A percentile compares a stretch with the other conserved stretches of the same genome.
phyloP scores from a whole-genome alignment of 2,113 vertebrate species.

The Alethe diademata region DNA sequence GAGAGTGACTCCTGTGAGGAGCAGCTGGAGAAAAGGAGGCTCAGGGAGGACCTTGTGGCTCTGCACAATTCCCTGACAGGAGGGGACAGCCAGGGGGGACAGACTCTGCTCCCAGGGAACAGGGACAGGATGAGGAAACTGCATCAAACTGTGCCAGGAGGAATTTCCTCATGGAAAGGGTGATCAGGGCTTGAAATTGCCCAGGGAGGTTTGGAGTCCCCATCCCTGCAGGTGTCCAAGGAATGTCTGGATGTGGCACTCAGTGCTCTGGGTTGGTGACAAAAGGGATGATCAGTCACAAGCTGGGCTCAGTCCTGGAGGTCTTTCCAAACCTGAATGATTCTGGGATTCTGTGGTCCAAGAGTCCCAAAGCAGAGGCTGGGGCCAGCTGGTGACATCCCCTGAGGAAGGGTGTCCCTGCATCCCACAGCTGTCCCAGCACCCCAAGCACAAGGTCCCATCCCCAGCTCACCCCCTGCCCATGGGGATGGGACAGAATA shows the following conservation, averaged over 20 bases:
- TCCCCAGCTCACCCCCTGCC: background rate
- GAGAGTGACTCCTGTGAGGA: background rate
- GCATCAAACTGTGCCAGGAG: background rate
- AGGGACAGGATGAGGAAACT: background rate
- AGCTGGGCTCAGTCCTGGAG: accelerated
- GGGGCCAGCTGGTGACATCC: background rate
- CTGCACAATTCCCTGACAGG: background rate
- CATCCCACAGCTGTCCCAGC: background rate
- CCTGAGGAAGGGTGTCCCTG: background rate
- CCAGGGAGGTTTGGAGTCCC: background rate
- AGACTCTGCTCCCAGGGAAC: background rate
- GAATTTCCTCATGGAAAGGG: background rate
- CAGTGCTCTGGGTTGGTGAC: background rate
- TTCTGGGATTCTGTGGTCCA: background rate
- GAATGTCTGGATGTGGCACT: accelerated
- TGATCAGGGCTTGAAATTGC: background rate
- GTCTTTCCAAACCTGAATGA: background rate
- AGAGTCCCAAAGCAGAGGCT: accelerated
- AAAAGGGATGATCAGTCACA: accelerated
- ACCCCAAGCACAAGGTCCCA: background rate
- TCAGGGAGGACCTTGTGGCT: background rate
- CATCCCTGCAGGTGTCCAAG: background rate
- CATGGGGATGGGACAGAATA: background rate
- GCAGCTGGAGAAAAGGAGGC: background rate
- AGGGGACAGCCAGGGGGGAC: accelerated